Evolutionary conservation across 2,888 invertebrate species (phyloP), one percentile per base, ranked within the genome.

Genomic region (Abrostola triplasia): DNA sequence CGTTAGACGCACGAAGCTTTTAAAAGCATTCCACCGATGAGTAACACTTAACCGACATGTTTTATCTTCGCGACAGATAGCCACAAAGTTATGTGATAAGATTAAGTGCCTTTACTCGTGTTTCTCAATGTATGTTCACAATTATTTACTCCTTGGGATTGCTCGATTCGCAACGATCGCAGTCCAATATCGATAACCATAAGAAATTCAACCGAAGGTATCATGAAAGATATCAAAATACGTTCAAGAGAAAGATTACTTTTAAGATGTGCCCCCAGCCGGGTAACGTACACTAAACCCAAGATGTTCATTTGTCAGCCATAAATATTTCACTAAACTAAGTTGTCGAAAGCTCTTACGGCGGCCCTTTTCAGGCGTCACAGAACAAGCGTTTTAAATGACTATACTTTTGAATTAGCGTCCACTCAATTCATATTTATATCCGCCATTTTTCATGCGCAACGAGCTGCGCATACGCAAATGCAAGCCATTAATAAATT

Each of bases 401-500:
- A 84, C 83, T 81, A 84, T 87, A 86, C 86, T 85, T 89, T 86
- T 89, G 84, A 90, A 90, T 90, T 90, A 89, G 86, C 84, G 84
- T 88, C 90, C 84, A 88, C 88, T 88, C 85, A 88, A 85, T 88
- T 88, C 86, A 85, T 90, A 91, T 91, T 91, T 88, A 90, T 89
- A 89, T 85, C 84, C 73, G 83, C 86, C 87, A 91, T 92, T 91
- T 92, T 91, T 92, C 90, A 91, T 88, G 78, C 84, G 81, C 88
- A 89, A 86, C 88, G 83, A 89, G 84, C 86, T 79, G 86, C 84
- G 90, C 88, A 91, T 88, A 90, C 89, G 91, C 90, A 90, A 92
- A 91, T 92, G 90, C 91, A 88, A 81, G 81, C 84, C 91, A 91
- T 91, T 90, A 92, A 93, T 93, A 92, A 92, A 92, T 93, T 88